phyloP scores from a whole-genome alignment of 2,113 vertebrate genomes.

The Montifringilla adamsi region DNA sequence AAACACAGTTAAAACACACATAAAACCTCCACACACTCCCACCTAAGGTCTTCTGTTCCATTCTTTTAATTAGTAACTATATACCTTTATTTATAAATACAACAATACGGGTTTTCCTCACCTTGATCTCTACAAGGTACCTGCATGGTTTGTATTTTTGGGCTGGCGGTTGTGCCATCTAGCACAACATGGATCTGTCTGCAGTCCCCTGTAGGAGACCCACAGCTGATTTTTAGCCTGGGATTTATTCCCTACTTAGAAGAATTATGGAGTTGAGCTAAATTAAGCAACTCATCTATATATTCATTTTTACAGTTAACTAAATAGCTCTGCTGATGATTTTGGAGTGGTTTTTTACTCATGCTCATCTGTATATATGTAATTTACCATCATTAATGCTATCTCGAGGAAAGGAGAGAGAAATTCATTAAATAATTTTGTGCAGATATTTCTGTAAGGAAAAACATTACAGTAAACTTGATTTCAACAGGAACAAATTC shows the following conservation, averaged over 20 bases:
- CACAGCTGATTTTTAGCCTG: neutral
- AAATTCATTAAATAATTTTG: neutral
- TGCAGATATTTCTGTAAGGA: neutral
- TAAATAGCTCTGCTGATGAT: neutral
- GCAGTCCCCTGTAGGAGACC: neutral
- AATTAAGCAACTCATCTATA: neutral
- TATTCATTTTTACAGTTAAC: neutral
- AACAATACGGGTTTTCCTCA: constrained; percentile 77
- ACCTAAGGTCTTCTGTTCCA: neutral
- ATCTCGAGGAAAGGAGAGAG: neutral
- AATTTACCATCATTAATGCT: neutral
- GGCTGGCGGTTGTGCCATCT: neutral
- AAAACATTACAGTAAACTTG: neutral
- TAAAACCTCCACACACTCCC: neutral
- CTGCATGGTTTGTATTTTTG: neutral
- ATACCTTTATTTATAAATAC: constrained; percentile 75
- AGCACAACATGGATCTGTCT: neutral
- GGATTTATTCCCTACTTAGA: neutral
- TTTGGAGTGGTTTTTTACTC: neutral
- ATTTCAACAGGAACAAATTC: neutral
- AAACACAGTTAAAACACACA: neutral
- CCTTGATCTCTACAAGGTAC: constrained; percentile 83
- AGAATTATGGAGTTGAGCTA: neutral
- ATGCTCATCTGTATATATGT: neutral
- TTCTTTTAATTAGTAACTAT: neutral